Conservation (phyloP, 37 sponge, comb jelly and placozoan species). For the Aplysina aerophoba region DNA sequence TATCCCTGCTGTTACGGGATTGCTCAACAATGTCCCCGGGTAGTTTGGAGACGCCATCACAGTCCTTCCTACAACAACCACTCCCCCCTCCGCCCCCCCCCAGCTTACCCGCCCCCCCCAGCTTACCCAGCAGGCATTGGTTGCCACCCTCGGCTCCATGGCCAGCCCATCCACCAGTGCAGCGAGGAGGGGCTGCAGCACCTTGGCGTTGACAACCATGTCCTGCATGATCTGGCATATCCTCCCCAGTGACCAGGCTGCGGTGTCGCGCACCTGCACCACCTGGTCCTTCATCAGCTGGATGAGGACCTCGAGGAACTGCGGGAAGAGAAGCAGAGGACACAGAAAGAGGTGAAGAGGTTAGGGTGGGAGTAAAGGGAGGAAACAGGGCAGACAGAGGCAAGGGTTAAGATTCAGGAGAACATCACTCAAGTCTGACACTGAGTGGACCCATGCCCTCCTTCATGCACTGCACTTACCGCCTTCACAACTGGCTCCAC, state of each 20-base stretch:
- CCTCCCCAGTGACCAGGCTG: slow-evolving; percentile 95
- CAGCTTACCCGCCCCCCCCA: background rate
- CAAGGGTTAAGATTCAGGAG: too few species aligned
- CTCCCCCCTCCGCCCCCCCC: background rate
- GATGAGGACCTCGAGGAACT: slow-evolving; percentile 75
- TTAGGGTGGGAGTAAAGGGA: background rate
- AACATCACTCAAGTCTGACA: too few species aligned
- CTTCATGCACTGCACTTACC: slow-evolving; percentile 22
- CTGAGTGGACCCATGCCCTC: too few species aligned
- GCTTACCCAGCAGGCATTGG: slow-evolving; percentile 96
- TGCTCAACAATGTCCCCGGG: too few species aligned
- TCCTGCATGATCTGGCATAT: slow-evolving; percentile 90
- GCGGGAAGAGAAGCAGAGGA: background rate
- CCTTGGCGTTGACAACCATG: slow-evolving; percentile 63
- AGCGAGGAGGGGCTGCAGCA: slow-evolving; percentile 67
- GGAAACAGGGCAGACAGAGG: background rate
- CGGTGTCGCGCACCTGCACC: slow-evolving; percentile 93
- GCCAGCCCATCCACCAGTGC: slow-evolving; percentile 67
- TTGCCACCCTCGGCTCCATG: slow-evolving; percentile 93
- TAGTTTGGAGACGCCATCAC: background rate
- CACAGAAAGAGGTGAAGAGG: background rate
- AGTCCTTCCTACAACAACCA: background rate
- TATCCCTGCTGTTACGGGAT: too few species aligned
- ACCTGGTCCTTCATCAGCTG: slow-evolving; percentile 73
- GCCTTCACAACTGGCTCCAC: slow-evolving; percentile 38